Conservation (phyloP, 92 coral and sea anemone species). For the Zoanthus gigantus region DNA sequence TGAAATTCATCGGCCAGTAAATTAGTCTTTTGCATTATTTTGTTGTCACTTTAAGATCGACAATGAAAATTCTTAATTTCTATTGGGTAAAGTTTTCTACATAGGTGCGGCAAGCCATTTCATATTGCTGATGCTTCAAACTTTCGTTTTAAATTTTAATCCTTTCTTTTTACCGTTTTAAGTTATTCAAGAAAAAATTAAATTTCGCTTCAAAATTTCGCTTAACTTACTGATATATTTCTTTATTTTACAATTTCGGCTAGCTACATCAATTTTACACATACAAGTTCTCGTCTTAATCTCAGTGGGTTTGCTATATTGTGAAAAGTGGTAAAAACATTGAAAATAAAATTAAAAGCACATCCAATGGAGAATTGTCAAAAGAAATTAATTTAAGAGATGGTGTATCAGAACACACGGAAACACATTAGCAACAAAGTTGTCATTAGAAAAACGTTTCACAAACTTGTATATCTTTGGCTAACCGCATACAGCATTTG, state of each 20-base stretch:
- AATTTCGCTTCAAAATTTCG: not conserved
- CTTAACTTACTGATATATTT: not conserved
- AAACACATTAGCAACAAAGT: no score
- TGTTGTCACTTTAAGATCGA: conserved; percentile 3
- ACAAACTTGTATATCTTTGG: no score
- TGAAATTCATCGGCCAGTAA: conserved; percentile 32
- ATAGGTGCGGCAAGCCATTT: conserved; percentile 8
- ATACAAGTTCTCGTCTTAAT: not conserved
- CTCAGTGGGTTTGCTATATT: conserved; percentile 2
- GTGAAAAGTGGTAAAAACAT: not conserved
- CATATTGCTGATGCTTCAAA: not conserved
- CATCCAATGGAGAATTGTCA: not conserved
- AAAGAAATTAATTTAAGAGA: not conserved
- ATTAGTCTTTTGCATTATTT: conserved; percentile 28
- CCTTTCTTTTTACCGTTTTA: not conserved
- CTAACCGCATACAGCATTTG: no score
- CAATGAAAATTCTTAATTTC: conserved; percentile 28
- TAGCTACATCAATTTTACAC: not conserved
- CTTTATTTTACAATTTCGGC: not conserved
- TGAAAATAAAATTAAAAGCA: not conserved
- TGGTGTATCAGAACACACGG: no score
- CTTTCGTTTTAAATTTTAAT: not conserved
- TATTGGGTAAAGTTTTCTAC: conserved; percentile 24
- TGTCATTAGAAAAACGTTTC: no score
- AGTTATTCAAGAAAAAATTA: not conserved